A percentile compares a stretch with the other conserved stretches of the same genome.
Conservation (phyloP, 2,113 vertebrate species). For the Leucopsar rothschildi region DNA sequence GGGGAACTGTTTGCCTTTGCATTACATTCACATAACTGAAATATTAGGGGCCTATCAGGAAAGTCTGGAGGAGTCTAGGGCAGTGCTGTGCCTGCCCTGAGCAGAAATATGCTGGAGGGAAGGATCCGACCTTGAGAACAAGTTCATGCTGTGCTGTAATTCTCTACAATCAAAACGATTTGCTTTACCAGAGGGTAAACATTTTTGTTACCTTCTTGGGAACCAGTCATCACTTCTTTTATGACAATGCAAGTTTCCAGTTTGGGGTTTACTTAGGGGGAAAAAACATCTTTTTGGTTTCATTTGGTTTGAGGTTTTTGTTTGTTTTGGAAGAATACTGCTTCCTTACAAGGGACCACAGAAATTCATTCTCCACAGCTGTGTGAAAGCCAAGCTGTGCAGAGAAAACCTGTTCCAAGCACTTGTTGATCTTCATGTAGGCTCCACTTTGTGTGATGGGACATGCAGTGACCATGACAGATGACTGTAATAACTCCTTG, state of each 20-base stretch:
- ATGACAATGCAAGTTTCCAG: conserved; percentile 19
- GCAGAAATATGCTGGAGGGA: not conserved
- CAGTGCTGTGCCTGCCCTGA: not conserved
- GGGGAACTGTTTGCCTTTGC: not conserved
- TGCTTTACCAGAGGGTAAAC: not conserved
- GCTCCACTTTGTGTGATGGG: not conserved
- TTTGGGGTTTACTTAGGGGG: not conserved
- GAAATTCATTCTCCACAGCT: conserved; percentile 39
- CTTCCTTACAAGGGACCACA: conserved; percentile 37
- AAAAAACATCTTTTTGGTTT: not conserved
- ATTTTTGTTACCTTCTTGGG: conserved; percentile 30
- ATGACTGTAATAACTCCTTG: not conserved
- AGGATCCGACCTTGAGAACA: not conserved
- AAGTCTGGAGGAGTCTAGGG: not conserved
- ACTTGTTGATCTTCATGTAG: not conserved
- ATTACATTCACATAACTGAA: not conserved
- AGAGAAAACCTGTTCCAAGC: conserved; percentile 32
- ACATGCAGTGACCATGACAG: not conserved
- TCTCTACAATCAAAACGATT: not conserved
- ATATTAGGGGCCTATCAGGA: not conserved
- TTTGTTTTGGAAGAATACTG: conserved; percentile 47
- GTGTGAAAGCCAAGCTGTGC: not conserved
- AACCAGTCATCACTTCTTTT: conserved; percentile 4
- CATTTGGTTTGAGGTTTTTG: conserved; percentile 29
- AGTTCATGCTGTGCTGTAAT: not conserved